Percentiles rank a stretch among this genome's conserved stretches.
These are phyloP conservation scores for Apodemus sylvaticus DNA, from an alignment of 2,113 vertebrate species.

Conservation along the genomic window DNA sequence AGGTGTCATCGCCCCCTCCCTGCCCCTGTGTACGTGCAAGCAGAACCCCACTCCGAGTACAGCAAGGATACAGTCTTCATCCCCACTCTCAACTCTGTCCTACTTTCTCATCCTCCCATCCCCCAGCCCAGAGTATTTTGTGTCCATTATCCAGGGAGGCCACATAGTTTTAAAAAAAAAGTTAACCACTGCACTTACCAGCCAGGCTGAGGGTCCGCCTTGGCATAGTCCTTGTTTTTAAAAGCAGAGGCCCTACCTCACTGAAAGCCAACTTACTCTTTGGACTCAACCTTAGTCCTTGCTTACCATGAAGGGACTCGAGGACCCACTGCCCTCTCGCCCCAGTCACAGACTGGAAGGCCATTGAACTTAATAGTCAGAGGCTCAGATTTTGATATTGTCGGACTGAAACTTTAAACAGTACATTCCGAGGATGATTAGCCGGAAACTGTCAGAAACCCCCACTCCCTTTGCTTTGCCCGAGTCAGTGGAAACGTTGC, in stretches of 20 bases:
- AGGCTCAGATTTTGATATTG: not conserved
- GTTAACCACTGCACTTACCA: not conserved
- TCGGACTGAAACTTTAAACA: not conserved
- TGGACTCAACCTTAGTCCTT: not conserved
- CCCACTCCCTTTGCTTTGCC: rapidly evolving
- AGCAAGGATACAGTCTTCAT: not conserved
- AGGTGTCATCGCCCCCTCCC: not conserved
- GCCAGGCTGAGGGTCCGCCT: not conserved
- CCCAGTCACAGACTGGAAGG: not conserved
- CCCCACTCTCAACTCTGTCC: not conserved
- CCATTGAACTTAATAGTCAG: not conserved
- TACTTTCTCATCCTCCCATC: too few species aligned
- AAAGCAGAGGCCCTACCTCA: not conserved
- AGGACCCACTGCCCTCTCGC: not conserved
- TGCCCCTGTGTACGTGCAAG: too few species aligned
- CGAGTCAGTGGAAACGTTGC: not conserved
- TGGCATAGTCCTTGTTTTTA: not conserved
- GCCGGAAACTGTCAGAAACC: not conserved
- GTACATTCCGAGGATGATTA: not conserved
- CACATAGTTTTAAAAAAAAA: not conserved
- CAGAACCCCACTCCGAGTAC: too few species aligned
- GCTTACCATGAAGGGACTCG: not conserved
- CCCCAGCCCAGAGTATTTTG: not conserved
- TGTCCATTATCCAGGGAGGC: not conserved
- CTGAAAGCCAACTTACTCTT: not conserved